Percentiles rank a stretch among this genome's conserved stretches.
Evolutionary conservation across 2,797 vertebrate species (phyloP).

Genomic region (Sebastes steindachneri): DNA sequence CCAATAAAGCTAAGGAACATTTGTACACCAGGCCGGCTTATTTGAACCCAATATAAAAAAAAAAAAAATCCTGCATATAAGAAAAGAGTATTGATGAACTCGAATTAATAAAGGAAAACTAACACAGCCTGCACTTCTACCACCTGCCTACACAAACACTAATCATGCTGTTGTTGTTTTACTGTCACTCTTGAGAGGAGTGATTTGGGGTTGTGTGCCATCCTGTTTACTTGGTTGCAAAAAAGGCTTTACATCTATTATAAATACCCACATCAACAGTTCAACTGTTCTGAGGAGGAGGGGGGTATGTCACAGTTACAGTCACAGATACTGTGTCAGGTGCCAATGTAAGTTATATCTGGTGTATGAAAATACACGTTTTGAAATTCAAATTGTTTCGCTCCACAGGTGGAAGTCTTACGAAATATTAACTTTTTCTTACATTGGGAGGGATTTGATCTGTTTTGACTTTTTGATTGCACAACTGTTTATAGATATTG

Average conservation of each 20-base stretch:
- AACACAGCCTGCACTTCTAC: background rate
- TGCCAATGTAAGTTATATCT: background rate
- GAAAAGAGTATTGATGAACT: background rate
- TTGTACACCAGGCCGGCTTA: background rate
- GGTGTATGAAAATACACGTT: background rate
- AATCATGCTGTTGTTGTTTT: constrained; percentile 3
- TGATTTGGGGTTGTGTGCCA: constrained; percentile 30
- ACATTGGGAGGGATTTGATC: background rate
- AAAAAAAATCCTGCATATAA: background rate
- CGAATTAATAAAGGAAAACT: background rate
- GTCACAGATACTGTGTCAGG: background rate
- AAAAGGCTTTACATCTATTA: constrained; percentile 14
- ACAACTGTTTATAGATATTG: background rate
- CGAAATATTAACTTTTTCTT: background rate
- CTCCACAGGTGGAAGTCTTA: background rate
- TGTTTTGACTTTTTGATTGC: background rate
- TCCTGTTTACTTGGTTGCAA: constrained; percentile 13
- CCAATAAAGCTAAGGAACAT: background rate
- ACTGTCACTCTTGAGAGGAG: constrained; percentile 37
- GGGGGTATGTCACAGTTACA: background rate
- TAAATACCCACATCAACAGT: constrained; percentile 36
- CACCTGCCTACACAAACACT: background rate
- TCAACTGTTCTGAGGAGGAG: background rate
- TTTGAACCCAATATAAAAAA: background rate
- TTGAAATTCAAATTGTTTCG: background rate